Evolutionary conservation across 1,140 invertebrate species (phyloP), one percentile per base, ranked within the genome.

Genomic region (Diorhabda elongata): DNA sequence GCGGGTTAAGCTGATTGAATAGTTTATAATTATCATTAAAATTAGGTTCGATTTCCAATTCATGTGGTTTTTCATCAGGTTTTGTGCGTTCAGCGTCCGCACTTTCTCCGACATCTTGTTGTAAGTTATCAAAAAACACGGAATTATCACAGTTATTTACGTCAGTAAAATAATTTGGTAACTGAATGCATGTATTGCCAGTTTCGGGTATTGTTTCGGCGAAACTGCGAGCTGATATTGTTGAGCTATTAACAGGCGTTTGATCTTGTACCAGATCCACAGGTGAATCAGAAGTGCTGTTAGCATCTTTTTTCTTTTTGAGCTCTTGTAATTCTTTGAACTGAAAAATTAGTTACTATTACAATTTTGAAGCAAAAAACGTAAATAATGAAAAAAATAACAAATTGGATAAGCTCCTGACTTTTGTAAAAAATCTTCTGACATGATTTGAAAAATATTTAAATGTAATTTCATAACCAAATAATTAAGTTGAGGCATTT

Each of bases 251-350:
- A 69, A 52, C 64, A 70, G 72, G 63, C 64, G 69, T 71, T 61
- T 66, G 60, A 3, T 62, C 56, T 68, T 61, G 69, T 47, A 58
- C 5, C 44, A 68, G n/a, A 8, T 26, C 44, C 7, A 6, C 44
- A 65, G 45, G 6, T 58, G 5, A 45, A 41, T 58, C n/a, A 42
- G 42, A 7, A 42, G 26, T 44, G 42, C 4, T 52, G 47, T 6
- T 64, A 42, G 69, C 69, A 60, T 63, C 61, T 47, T 70, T 64
- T 44, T 70, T 74, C 64, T 69, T 71, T 57, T 74, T 74, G 8
- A 71, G 56, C 70, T 74, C 70, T 47, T 73, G 69, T 6, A 73
- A 58, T 69, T 73, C 72, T 58, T 74, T 74, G 52, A 74, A 74
- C 73, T 74, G 62, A 66, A 74, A 73, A 47, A 57, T 4, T 9